Conservation (phyloP, 2,113 vertebrate species). For the Merops nubicus region DNA sequence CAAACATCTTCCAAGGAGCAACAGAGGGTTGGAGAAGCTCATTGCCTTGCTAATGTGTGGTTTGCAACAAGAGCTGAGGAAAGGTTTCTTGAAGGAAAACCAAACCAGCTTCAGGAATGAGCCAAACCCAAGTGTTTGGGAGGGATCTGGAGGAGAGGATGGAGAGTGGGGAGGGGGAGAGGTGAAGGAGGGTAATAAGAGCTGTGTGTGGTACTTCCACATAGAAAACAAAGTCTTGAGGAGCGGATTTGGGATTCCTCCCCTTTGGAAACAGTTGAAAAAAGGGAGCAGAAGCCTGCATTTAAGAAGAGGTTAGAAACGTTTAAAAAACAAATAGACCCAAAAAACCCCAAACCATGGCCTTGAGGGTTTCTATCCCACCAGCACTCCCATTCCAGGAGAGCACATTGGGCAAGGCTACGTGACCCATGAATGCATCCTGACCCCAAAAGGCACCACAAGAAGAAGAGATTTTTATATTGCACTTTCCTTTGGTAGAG, state of each 20-base stretch:
- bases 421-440: constrained; percentile 29
- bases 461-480: constrained; percentile 15
- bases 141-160: not conserved
- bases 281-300: not conserved
- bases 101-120: not conserved
- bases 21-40: not conserved
- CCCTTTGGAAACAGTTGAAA: constrained; percentile 31
- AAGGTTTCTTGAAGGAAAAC: constrained; percentile 54
- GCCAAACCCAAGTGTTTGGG: constrained; percentile 63
- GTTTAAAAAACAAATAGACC: constrained; percentile 21
- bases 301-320: constrained; percentile 36
- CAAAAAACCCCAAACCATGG: not conserved
- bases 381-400: not conserved
- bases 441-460: constrained; percentile 38
- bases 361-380: constrained; percentile 9
- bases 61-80: constrained; percentile 37
- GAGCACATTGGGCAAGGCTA: constrained; percentile 22
- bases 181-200: constrained; percentile 28
- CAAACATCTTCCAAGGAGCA: not conserved
- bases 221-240: not conserved
- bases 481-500: not conserved
- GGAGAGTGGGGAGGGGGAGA: not conserved
- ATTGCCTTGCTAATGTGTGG: constrained; percentile 56
- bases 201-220: constrained; percentile 62
- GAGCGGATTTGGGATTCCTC: constrained; percentile 7